Evolutionary conservation across 2,888 invertebrate species (phyloP).

Genomic region (Dasysyrphus albostriatus): DNA sequence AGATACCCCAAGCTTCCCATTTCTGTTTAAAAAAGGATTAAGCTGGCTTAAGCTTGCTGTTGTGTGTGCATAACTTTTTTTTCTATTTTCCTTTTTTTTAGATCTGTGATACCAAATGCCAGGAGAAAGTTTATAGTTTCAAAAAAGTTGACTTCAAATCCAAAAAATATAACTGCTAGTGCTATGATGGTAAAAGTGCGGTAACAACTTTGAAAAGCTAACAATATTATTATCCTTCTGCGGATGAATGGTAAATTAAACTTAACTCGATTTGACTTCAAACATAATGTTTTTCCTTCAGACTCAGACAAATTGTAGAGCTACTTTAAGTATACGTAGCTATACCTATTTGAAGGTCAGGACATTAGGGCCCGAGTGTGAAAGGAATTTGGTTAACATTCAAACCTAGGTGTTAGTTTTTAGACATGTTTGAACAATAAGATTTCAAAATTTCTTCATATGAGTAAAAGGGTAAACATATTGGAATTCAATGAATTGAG

Average conservation of each 20-base stretch:
- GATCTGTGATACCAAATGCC: slow-evolving; percentile 11
- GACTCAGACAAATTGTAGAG: not conserved
- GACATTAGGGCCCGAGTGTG: too few species aligned
- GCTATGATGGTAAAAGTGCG: slow-evolving; percentile 16
- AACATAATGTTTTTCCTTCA: not conserved
- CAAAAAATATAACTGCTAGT: not conserved
- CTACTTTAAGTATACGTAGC: too few species aligned
- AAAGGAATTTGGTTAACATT: too few species aligned
- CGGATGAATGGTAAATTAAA: slow-evolving; percentile 9
- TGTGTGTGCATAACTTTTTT: not conserved
- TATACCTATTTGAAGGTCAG: too few species aligned
- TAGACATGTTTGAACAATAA: too few species aligned
- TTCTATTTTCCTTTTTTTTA: not conserved
- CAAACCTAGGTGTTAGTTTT: too few species aligned
- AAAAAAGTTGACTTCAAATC: slow-evolving; percentile 26
- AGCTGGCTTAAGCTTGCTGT: slow-evolving; percentile 21
- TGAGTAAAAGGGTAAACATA: too few species aligned
- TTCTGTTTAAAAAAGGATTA: slow-evolving; percentile 33
- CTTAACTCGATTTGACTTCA: slow-evolving; percentile 13
- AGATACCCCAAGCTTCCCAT: not conserved
- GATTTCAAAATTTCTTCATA: too few species aligned
- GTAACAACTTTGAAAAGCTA: slow-evolving; percentile 27
- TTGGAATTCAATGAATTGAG: too few species aligned
- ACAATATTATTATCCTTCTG: slow-evolving; percentile 37
- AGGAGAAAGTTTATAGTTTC: slow-evolving; percentile 44